Conservation (phyloP, 2,888 invertebrate species). For the Schizotus pectinicornis region DNA sequence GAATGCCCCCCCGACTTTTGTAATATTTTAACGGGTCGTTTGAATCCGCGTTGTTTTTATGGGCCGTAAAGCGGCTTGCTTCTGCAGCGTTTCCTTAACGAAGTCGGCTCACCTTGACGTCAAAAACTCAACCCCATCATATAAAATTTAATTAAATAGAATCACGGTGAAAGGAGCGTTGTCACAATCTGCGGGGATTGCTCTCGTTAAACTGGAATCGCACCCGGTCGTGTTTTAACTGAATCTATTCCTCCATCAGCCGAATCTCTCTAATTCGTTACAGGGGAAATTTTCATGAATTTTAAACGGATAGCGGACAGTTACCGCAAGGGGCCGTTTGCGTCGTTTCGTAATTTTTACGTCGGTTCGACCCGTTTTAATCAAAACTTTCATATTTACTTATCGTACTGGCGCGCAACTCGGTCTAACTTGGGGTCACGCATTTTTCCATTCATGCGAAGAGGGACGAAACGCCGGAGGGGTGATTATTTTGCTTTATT, state of each 20-base stretch:
- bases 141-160: slow-evolving; percentile 45
- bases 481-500: too few relatives aligned
- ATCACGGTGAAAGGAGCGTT: slow-evolving; percentile 17
- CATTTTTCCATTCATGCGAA: too few relatives aligned
- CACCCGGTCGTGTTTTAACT: neutral
- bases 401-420: too few relatives aligned
- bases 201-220: slow-evolving; percentile 14
- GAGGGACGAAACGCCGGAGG: too few relatives aligned
- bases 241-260: neutral
- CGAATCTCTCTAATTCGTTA: neutral
- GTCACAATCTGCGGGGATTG: slow-evolving; percentile 23
- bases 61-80: slow-evolving; percentile 10
- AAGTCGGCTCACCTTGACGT: slow-evolving; percentile 34
- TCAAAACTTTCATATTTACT: too few relatives aligned
- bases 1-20: slow-evolving; percentile 7
- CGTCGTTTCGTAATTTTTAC: too few relatives aligned
- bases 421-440: too few relatives aligned
- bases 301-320: neutral
- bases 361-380: too few relatives aligned
- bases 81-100: slow-evolving; percentile 20
- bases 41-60: slow-evolving; percentile 14
- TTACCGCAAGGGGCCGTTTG: too few relatives aligned
- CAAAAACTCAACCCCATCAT: slow-evolving; percentile 35
- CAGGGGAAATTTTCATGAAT: slow-evolving; percentile 3
- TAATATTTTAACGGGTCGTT: slow-evolving; percentile 25